phyloP scores from a whole-genome alignment of 2,888 invertebrate species.

The Monoplex corrugatus region DNA sequence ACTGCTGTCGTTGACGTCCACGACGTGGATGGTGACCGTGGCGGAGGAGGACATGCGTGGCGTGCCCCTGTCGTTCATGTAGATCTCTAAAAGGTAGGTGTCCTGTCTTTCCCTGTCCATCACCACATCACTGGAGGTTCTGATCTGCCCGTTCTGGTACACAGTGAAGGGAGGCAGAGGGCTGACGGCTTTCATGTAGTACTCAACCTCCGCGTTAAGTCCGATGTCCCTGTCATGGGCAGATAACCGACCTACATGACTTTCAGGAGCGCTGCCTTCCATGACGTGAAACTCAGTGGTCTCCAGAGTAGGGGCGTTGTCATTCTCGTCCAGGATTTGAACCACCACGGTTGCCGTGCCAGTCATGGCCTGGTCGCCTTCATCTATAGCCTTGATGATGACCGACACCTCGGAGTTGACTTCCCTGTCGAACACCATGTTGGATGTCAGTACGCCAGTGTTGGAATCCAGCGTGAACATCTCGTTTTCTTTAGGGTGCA shows the following conservation, averaged over 20 bases:
- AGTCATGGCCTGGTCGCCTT: constrained; percentile 87
- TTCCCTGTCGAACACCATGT: constrained; percentile 91
- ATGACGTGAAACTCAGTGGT: constrained; percentile 88
- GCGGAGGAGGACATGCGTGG: constrained; percentile 89
- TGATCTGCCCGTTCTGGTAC: constrained; percentile 90
- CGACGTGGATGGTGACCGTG: constrained; percentile 95
- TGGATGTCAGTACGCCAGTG: constrained; percentile 92
- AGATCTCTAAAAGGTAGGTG: constrained; percentile 92
- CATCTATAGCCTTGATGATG: constrained; percentile 92
- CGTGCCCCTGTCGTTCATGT: constrained; percentile 89
- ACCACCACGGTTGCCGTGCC: constrained; percentile 86
- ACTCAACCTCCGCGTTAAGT: constrained; percentile 91
- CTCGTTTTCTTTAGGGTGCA: constrained; percentile 86
- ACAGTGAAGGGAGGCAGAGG: constrained; percentile 90
- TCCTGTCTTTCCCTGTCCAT: constrained; percentile 93
- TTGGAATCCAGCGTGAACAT: constrained; percentile 92
- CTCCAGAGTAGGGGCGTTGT: constrained; percentile 74
- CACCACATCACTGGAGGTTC: constrained; percentile 89
- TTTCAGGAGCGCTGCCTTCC: constrained; percentile 92
- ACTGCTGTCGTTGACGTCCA: constrained; percentile 97
- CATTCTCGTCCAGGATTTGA: constrained; percentile 87
- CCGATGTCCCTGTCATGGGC: constrained; percentile 96
- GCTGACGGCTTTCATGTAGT: constrained; percentile 85
- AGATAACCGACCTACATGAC: constrained; percentile 92
- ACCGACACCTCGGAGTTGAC: constrained; percentile 95